A percentile compares a stretch with the other conserved stretches of the same genome.
Conservation (phyloP, 2,888 invertebrate genomes). For the Agriopis aurantiaria region DNA sequence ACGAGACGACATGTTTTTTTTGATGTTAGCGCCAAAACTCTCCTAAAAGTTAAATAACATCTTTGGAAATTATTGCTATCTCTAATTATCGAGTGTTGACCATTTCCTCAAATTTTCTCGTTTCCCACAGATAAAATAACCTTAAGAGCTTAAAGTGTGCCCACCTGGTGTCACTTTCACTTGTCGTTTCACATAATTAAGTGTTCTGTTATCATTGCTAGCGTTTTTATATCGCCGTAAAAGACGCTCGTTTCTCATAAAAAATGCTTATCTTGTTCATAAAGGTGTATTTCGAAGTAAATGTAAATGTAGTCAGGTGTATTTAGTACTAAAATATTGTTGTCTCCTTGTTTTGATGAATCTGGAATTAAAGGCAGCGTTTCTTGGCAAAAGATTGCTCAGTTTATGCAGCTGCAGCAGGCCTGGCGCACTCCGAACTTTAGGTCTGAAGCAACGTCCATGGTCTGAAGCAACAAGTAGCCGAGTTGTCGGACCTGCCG, state of each 20-base stretch:
- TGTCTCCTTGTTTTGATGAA: background rate
- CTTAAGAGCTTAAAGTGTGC: background rate
- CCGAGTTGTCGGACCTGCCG: too few relatives aligned
- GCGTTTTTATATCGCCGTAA: conserved; percentile 38
- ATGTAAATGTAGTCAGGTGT: conserved; percentile 6
- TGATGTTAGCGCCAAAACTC: too few relatives aligned
- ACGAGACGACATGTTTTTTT: too few relatives aligned
- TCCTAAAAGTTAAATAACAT: too few relatives aligned
- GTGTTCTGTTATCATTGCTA: conserved; percentile 32
- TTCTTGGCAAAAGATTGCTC: too few relatives aligned
- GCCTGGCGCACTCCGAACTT: too few relatives aligned
- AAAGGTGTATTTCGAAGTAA: conserved; percentile 16
- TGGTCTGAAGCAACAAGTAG: too few relatives aligned
- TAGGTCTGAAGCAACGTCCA: too few relatives aligned
- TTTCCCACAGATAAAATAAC: conserved; percentile 4
- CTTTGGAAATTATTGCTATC: too few relatives aligned
- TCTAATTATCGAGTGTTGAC: background rate
- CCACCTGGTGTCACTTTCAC: conserved; percentile 21
- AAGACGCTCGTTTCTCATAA: conserved; percentile 39
- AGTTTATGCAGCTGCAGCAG: too few relatives aligned
- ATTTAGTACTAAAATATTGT: conserved; percentile 1
- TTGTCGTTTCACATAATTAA: conserved; percentile 31
- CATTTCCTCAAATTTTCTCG: background rate
- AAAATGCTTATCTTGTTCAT: conserved; percentile 35
- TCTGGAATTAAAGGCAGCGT: background rate